Conservation (phyloP, 2,888 invertebrate species). For the Steromphala cineraria region DNA sequence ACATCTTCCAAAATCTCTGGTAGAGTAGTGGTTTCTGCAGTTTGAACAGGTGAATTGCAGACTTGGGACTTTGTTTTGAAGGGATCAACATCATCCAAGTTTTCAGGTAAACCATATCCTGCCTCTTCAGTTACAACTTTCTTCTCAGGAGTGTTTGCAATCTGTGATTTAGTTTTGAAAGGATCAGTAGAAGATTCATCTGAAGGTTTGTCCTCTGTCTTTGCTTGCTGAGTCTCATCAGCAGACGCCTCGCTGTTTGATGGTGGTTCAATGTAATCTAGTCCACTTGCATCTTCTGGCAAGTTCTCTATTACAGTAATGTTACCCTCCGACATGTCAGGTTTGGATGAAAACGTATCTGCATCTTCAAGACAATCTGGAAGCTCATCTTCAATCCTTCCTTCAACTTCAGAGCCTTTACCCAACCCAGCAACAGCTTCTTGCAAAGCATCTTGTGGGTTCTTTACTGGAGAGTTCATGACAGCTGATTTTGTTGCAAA, state of each 20-base stretch:
- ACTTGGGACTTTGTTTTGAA: neutral
- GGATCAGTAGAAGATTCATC: neutral
- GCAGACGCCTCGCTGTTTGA: no score
- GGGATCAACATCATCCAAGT: constrained; percentile 28
- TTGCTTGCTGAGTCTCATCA: no score
- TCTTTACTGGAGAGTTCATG: neutral
- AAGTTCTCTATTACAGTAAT: neutral
- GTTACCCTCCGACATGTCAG: no score
- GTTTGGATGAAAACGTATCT: constrained; percentile 13
- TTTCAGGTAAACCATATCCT: constrained; percentile 27
- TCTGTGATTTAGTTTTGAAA: neutral
- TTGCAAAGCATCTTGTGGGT: no score
- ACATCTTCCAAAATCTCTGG: neutral
- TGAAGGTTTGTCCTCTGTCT: no score
- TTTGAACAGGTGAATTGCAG: neutral
- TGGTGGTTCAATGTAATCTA: no score
- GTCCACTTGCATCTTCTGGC: neutral
- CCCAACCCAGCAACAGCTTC: no score
- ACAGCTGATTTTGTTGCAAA: neutral
- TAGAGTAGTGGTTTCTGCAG: neutral
- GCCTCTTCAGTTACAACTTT: neutral
- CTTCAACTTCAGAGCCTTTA: no score
- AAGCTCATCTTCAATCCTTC: constrained; percentile 13
- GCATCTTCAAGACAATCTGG: constrained; percentile 37
- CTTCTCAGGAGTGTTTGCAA: constrained; percentile 16